Evolutionary conservation across 2,113 vertebrate species (phyloP).

Genomic region (Triplophysa siluroides): DNA sequence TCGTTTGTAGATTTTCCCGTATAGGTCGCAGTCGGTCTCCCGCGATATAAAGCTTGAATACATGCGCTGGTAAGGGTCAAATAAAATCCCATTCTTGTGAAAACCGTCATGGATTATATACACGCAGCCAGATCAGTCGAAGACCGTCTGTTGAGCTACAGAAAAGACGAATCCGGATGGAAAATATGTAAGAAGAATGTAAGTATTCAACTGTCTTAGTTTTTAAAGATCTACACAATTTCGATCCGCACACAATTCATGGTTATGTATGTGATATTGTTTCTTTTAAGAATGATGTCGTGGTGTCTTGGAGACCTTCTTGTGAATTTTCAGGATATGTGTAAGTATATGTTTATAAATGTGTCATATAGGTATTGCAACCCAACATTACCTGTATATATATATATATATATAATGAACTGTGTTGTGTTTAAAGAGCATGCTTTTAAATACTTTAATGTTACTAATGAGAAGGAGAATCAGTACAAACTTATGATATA

Average conservation of each 20-base stretch:
- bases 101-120: slow-evolving; percentile 71
- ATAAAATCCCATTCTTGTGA: neutral
- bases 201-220: slow-evolving; percentile 52
- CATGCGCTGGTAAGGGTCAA: neutral
- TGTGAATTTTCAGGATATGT: slow-evolving; percentile 87
- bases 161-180: slow-evolving; percentile 81
- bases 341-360: slow-evolving; percentile 74
- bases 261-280: slow-evolving; percentile 46
- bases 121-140: slow-evolving; percentile 70
- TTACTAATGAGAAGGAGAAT: no score
- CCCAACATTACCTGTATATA: no score
- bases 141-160: slow-evolving; percentile 76
- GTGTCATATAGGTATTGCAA: no score
- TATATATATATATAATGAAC: no score
- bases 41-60: neutral
- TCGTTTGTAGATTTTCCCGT: neutral
- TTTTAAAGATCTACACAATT: neutral
- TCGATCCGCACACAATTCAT: neutral
- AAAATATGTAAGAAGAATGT: slow-evolving; percentile 80
- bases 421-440: no score
- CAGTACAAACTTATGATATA: no score
- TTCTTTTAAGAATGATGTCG: slow-evolving; percentile 78
- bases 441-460: no score
- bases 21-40: neutral
- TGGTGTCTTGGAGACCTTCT: slow-evolving; percentile 89